Evolutionary conservation across 2,113 vertebrate species (phyloP).

Genomic region (Cnemophilus loriae): DNA sequence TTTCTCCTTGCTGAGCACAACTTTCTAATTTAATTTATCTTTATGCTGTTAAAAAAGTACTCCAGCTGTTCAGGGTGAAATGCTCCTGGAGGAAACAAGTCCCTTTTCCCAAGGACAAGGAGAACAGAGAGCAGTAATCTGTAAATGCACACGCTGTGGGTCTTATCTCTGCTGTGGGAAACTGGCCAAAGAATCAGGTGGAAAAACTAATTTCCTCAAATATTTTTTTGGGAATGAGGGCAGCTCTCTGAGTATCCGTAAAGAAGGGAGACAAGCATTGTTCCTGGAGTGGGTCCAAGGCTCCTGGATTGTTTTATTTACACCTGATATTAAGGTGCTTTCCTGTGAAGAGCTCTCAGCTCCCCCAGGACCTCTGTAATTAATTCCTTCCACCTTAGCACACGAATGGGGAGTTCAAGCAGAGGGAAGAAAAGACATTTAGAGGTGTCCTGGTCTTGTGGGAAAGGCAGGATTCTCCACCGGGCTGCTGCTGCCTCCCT

Average conservation of each 20-base stretch:
- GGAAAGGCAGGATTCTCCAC: background rate
- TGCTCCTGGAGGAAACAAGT: background rate
- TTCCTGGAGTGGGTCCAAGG: background rate
- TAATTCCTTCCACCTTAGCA: slow-evolving; percentile 17
- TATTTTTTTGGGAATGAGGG: background rate
- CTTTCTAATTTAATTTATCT: slow-evolving; percentile 2
- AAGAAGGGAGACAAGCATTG: background rate
- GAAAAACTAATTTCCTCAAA: slow-evolving; percentile 19
- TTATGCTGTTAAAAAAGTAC: background rate
- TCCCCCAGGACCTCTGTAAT: background rate
- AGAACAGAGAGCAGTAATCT: slow-evolving; percentile 8
- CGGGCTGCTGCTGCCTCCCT: background rate
- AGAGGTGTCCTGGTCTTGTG: background rate
- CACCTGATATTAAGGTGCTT: background rate
- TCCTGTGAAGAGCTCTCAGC: background rate
- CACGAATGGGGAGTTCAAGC: background rate
- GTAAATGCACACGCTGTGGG: background rate
- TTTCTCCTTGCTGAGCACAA: background rate
- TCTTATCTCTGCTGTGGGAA: slow-evolving; percentile 45
- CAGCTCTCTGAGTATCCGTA: background rate
- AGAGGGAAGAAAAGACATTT: background rate
- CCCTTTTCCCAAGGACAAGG: background rate
- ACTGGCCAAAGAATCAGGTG: slow-evolving; percentile 8
- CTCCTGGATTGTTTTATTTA: slow-evolving; percentile 40
- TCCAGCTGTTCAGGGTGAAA: background rate